These are phyloP conservation scores for Psittacula echo DNA, from an alignment of 2,797 vertebrate species.

Conservation along the genomic window DNA sequence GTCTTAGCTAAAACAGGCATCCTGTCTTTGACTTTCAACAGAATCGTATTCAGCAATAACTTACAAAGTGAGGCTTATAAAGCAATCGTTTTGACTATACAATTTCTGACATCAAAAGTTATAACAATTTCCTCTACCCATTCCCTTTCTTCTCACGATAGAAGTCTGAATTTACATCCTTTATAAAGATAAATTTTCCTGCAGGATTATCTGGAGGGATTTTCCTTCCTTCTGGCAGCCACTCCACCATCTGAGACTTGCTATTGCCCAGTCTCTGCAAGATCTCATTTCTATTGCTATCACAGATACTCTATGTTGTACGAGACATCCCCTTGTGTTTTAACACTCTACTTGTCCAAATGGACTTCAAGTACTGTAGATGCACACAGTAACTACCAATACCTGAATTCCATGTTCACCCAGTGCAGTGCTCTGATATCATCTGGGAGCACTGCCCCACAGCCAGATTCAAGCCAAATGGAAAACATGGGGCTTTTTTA, in stretches of 20 bases:
- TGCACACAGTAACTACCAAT: background rate
- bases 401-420: background rate
- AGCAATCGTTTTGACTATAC: fast-evolving
- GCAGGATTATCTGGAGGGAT: background rate
- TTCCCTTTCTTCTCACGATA: background rate
- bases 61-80: background rate
- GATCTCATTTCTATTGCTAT: background rate
- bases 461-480: background rate
- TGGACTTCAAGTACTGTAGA: background rate
- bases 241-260: background rate
- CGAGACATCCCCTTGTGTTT: background rate
- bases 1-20: background rate
- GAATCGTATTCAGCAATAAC: background rate
- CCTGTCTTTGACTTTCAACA: background rate
- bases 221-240: background rate
- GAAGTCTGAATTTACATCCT: background rate
- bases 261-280: background rate
- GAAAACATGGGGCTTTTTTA: background rate
- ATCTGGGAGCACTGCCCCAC: fast-evolving
- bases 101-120: background rate
- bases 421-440: background rate
- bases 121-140: background rate
- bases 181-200: background rate
- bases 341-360: background rate
- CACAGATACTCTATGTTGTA: fast-evolving